Percentiles rank a stretch among this genome's conserved stretches.
phyloP scores from a whole-genome alignment of 2,797 vertebrate species.

The Brachyalestes nurse region DNA sequence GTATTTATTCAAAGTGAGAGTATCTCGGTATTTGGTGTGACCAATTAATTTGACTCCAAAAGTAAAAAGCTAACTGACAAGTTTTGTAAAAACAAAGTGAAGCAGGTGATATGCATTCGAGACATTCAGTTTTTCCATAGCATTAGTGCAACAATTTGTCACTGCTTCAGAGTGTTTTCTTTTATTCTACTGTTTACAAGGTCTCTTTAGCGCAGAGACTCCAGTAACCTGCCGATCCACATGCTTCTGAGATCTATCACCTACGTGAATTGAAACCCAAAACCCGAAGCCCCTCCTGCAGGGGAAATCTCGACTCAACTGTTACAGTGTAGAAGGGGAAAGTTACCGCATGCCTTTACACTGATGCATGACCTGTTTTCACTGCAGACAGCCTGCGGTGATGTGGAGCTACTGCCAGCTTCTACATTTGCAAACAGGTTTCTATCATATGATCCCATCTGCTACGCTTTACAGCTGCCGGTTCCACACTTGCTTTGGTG shows the following conservation, averaged over 20 bases:
- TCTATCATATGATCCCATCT: not conserved
- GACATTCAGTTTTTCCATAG: no score
- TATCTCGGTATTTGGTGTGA: no score
- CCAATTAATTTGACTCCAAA: no score
- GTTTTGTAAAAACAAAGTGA: no score
- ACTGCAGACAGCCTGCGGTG: not conserved
- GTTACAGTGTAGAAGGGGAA: not conserved
- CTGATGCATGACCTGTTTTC: not conserved
- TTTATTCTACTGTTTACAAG: no score
- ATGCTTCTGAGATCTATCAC: slow-evolving; percentile 32
- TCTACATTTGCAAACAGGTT: not conserved
- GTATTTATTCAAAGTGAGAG: no score
- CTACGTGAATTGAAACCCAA: slow-evolving; percentile 15
- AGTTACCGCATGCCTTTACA: not conserved
- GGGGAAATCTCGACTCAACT: slow-evolving; percentile 8
- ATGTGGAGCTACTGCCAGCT: not conserved
- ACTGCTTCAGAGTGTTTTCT: no score
- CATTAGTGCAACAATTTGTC: no score
- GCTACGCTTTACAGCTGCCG: not conserved
- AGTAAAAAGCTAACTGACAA: no score
- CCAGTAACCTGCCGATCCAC: slow-evolving; percentile 43
- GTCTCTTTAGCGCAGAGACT: not conserved
- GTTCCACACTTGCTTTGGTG: no score
- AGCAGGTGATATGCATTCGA: no score
- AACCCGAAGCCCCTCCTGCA: not conserved